Conservation (phyloP, 2,797 vertebrate genomes). For the Thunnus albacares region DNA sequence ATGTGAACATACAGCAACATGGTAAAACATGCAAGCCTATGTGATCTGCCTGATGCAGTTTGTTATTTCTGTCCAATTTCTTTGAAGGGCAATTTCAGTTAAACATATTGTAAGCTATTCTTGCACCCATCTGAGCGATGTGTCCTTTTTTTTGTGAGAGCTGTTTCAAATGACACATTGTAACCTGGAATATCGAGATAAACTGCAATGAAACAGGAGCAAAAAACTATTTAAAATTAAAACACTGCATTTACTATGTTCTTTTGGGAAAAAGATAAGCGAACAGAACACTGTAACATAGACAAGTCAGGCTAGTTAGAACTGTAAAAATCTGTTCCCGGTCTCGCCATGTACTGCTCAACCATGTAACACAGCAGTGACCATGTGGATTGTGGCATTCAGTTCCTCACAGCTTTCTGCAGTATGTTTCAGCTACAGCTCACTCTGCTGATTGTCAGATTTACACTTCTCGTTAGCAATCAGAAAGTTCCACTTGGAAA, state of each 20-base stretch:
- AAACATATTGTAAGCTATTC: not conserved
- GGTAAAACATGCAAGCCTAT: not conserved
- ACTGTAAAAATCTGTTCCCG: not conserved
- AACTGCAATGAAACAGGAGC: not conserved
- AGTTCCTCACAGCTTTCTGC: not conserved
- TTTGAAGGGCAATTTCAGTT: not conserved
- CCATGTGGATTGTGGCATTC: not conserved
- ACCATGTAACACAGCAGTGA: not conserved
- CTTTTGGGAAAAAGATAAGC: not conserved
- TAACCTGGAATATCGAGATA: not conserved
- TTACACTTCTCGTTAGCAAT: not conserved
- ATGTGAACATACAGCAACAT: conserved; percentile 11
- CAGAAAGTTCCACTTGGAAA: not conserved
- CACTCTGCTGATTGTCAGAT: not conserved
- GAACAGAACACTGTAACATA: not conserved
- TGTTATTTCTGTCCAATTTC: not conserved
- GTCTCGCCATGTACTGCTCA: not conserved
- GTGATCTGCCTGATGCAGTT: conserved; percentile 1
- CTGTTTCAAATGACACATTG: conserved; percentile 13
- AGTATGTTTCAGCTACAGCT: conserved; percentile 3
- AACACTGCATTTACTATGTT: not conserved
- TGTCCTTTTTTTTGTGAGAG: not conserved
- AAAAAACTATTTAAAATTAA: not conserved
- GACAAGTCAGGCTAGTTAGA: not conserved
- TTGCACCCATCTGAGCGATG: not conserved